These are phyloP conservation scores for Trematomus loennbergii DNA, from an alignment of 2,113 vertebrate genomes.

Conservation along the genomic window DNA sequence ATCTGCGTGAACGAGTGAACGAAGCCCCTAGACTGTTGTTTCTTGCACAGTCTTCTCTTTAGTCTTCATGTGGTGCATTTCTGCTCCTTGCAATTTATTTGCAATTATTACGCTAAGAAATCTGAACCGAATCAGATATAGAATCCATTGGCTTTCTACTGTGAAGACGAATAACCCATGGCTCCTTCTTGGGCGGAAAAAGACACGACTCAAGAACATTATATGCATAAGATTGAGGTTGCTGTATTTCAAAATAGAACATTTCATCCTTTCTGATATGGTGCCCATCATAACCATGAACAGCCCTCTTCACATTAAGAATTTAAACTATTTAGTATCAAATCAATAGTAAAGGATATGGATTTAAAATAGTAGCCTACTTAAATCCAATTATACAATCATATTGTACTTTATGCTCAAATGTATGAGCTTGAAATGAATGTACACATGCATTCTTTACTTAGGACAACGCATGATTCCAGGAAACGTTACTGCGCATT, in stretches of 20 bases:
- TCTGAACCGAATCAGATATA: neutral
- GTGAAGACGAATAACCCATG: conserved; percentile 1
- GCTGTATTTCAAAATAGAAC: neutral
- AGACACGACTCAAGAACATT: neutral
- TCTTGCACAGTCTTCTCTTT: neutral
- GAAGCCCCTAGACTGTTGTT: neutral
- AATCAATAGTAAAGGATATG: conserved; percentile 4
- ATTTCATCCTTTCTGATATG: conserved; percentile 9
- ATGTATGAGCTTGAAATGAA: conserved; percentile 7
- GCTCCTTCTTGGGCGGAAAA: neutral
- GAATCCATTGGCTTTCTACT: conserved; percentile 7
- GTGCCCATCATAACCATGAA: neutral
- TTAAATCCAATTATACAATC: conserved; percentile 8
- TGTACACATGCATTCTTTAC: neutral
- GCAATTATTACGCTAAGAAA: neutral
- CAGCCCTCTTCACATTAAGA: neutral
- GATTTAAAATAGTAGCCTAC: neutral
- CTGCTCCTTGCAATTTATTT: neutral
- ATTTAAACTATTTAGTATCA: conserved; percentile 1
- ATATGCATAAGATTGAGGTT: neutral
- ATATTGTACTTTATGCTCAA: neutral
- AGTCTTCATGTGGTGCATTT: neutral
- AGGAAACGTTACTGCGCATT: neutral
- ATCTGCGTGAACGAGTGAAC: neutral
- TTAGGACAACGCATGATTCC: neutral